A percentile compares a stretch with the other conserved stretches of the same genome.
Evolutionary conservation across 2,113 vertebrate genomes (phyloP).

Genomic region (Toxotes chatareus): DNA sequence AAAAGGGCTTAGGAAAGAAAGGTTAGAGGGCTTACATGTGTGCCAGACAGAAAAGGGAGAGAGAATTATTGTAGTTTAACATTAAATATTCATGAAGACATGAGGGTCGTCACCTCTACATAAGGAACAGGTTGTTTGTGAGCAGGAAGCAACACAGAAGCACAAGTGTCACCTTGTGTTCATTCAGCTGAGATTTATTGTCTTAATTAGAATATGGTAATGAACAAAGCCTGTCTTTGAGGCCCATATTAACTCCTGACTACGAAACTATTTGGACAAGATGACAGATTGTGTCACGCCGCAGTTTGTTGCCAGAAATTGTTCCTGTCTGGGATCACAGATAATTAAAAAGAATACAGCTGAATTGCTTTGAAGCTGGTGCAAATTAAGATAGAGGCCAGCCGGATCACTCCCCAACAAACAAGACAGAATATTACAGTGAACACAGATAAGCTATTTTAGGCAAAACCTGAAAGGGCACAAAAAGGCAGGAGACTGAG

Average conservation of each 20-base stretch:
- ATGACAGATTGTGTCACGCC: constrained; percentile 36
- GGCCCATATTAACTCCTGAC: constrained; percentile 13
- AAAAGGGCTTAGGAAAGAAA: background rate
- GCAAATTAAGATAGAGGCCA: constrained; percentile 21
- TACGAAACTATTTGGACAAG: constrained; percentile 46
- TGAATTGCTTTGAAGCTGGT: constrained; percentile 9
- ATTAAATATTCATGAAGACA: constrained; percentile 54
- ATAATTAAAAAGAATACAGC: constrained; percentile 29
- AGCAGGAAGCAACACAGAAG: constrained; percentile 18
- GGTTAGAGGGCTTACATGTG: background rate
- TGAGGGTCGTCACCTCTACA: constrained; percentile 29
- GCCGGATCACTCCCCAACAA: background rate
- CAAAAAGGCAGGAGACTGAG: background rate
- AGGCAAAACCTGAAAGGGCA: background rate
- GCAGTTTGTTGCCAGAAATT: constrained; percentile 32
- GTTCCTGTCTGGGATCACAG: constrained; percentile 31
- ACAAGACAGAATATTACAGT: constrained; percentile 4
- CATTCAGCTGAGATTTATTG: constrained; percentile 46
- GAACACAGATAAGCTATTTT: constrained; percentile 6
- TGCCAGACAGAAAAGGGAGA: background rate
- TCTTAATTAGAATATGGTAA: constrained; percentile 61
- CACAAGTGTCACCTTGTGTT: constrained; percentile 39
- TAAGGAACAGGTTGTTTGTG: background rate
- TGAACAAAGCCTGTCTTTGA: constrained; percentile 13
- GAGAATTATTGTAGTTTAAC: constrained; percentile 1